Base-by-base conservation (phyloP, 2,888 invertebrate genomes). In the Catocala fraxini region DNA sequence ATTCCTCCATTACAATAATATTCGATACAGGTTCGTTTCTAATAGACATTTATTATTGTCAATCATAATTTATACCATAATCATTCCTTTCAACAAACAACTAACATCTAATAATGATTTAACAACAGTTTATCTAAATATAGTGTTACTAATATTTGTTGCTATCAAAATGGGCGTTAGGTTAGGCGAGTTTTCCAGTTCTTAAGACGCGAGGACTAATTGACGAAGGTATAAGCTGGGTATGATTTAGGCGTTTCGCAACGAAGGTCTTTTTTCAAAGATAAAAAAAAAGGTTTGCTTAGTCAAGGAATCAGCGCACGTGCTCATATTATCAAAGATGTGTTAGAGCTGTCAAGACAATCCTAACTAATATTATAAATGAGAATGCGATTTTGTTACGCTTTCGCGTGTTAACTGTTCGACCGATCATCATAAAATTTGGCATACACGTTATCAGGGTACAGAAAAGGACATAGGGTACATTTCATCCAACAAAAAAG, bases 1-100 rank as follows among this genome's bases (percentile, higher is more conserved):
- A 89, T 89, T 88, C 83, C 68, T 81, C 74, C 75, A 85, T 79
- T 84, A 84, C 82, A 86, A 82, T 83, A 86, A 83, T 83, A 87
- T 82, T 81, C 79, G 77, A 84, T 88, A 90, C 86, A 88, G 62
- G 66, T 66, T 86, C 72, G 12, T 63, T 67, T 78, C 60, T 70
- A 83, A 86, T 86, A 90, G 86, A 92, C 87, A 89, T 85, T 84
- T 83, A 89, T 93, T 92, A 92, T 93, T 93, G 92, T 93, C 93
- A 89, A 88, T 87, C 74, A 87, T 86, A 86, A 82, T 75, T 51
- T 48, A 61, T 65, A 54, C 43, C 54, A 64, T 54, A 60, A 53
- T 59, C 66, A 59, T 70, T 41, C 57, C 49, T 73, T 71, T 71
- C 71, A 75, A 71, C 70, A 58, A 56, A 47, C 53, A 62, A 76